Evolutionary conservation across 92 coral and sea anemone species (phyloP).

Genomic region (Umimayanthus kanabou): DNA sequence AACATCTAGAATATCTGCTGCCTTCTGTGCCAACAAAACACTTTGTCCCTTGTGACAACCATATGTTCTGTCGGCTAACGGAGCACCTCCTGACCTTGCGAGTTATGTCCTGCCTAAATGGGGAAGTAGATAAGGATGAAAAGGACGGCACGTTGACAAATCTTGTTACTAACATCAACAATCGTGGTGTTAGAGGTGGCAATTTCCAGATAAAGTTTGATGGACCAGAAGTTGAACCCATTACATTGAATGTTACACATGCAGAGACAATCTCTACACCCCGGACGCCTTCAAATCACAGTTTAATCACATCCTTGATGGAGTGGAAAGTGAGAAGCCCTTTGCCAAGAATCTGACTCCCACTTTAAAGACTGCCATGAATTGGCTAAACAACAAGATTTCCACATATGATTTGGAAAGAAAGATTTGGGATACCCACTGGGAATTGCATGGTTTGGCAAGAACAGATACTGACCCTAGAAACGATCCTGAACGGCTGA

Average conservation of each 20-base stretch:
- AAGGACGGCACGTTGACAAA: conserved; percentile 3
- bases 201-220: not conserved
- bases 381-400: conserved; percentile 32
- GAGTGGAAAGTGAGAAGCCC: conserved; percentile 32
- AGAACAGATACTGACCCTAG: conserved; percentile 38
- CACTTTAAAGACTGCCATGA: conserved; percentile 27
- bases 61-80: conserved; percentile 20
- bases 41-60: no score
- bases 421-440: conserved; percentile 42
- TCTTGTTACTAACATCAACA: conserved; percentile 21
- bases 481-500: conserved; percentile 7
- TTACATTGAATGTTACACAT: not conserved
- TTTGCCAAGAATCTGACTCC: conserved; percentile 33
- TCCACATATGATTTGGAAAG: conserved; percentile 34
- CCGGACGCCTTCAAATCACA: not conserved
- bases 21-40: no score
- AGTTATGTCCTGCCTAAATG: not conserved
- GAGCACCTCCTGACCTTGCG: conserved; percentile 21
- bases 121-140: conserved; percentile 2
- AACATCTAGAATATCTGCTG: no score
- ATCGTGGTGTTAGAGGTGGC: not conserved
- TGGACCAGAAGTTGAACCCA: not conserved
- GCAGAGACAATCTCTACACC: not conserved
- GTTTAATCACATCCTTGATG: conserved; percentile 32
- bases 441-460: conserved; percentile 31